These are phyloP conservation scores for Phoebastria nigripes DNA, from an alignment of 2,797 vertebrate genomes.

Conservation along the genomic window DNA sequence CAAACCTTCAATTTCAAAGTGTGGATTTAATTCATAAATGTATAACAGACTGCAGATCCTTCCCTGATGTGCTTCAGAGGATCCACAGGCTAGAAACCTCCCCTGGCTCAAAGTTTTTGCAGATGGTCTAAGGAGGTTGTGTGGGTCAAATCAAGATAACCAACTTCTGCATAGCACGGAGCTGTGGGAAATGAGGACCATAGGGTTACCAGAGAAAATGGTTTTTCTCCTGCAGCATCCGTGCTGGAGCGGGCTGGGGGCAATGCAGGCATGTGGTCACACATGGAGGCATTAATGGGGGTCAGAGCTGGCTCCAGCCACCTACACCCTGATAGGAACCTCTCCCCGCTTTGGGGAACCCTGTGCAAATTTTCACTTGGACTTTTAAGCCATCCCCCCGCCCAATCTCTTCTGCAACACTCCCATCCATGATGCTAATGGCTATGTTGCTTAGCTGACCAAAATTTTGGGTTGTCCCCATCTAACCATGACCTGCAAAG, in stretches of 20 bases:
- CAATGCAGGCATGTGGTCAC: neutral
- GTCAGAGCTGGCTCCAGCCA: neutral
- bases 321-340: neutral
- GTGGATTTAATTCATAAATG: neutral
- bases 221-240: neutral
- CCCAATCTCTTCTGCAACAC: neutral
- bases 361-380: neutral
- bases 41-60: fast-evolving
- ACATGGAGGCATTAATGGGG: neutral
- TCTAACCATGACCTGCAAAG: neutral
- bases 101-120: neutral
- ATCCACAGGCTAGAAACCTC: neutral
- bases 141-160: neutral
- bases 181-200: neutral
- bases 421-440: neutral
- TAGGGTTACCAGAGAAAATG: neutral
- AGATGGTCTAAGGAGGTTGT: neutral
- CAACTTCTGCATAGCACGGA: fast-evolving
- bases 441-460: neutral
- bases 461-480: neutral
- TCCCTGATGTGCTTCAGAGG: neutral
- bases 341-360: fast-evolving
- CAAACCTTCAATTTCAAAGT: neutral
- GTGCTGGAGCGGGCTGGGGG: neutral
- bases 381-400: neutral